Percentiles rank a stretch among this genome's conserved stretches.
phyloP scores from a whole-genome alignment of 1,140 invertebrate species.

The Himalopsyche phryganea region DNA sequence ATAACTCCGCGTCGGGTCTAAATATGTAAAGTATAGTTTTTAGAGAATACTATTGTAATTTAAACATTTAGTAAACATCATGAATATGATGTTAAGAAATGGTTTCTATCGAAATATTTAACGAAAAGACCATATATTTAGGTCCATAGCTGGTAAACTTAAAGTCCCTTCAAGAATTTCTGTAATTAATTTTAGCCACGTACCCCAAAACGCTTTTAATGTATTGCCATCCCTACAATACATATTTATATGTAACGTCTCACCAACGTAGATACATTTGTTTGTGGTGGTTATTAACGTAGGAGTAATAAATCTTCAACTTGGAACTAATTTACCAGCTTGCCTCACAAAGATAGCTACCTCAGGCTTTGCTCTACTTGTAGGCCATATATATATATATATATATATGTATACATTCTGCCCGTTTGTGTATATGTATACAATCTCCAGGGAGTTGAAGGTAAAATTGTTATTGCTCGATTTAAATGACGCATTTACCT shows the following conservation, averaged over 20 bases:
- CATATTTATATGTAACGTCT: conserved; percentile 1
- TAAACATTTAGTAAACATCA: no score
- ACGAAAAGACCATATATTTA: neutral
- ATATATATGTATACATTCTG: no score
- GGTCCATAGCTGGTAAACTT: neutral
- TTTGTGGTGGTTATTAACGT: conserved; percentile 33
- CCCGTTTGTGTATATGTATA: no score
- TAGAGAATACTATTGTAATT: no score
- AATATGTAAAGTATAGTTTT: no score
- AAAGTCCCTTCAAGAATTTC: neutral
- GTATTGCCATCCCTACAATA: neutral
- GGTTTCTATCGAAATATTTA: neutral
- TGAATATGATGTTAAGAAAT: no score
- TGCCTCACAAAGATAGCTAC: neutral
- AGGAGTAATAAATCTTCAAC: conserved; percentile 31
- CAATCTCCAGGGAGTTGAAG: no score
- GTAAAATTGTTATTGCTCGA: no score
- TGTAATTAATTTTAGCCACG: neutral
- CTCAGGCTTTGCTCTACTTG: no score
- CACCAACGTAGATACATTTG: conserved; percentile 12
- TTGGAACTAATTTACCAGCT: conserved; percentile 33
- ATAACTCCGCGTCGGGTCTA: no score
- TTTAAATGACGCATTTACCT: no score
- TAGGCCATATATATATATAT: no score
- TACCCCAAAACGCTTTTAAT: neutral